Percentiles rank a stretch among this genome's conserved stretches.
Conservation (phyloP, 2,113 vertebrate genomes). For the Brachypodius melanocephalos region DNA sequence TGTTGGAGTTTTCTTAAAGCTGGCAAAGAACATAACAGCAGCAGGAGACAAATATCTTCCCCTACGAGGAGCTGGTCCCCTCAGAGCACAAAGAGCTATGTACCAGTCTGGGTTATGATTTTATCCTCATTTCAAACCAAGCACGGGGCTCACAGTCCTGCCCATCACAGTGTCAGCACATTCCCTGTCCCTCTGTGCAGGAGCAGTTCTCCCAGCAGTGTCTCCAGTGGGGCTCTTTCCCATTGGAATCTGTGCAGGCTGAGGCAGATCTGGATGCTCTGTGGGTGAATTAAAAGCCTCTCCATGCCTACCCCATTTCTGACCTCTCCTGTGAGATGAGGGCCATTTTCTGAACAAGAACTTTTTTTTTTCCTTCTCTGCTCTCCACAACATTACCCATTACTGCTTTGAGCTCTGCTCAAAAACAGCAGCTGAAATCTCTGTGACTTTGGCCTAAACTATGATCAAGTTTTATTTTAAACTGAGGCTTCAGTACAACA, state of each 20-base stretch:
- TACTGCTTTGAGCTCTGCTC: not conserved
- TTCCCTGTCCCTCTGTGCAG: not conserved
- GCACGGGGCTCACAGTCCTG: not conserved
- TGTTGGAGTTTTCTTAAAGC: not conserved
- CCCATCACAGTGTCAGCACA: not conserved
- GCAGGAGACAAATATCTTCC: not conserved
- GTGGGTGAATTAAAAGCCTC: not conserved
- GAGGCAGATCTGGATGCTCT: not conserved
- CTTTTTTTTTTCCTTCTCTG: not conserved
- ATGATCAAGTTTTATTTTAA: not conserved
- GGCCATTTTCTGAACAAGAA: not conserved
- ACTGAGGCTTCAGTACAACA: not conserved
- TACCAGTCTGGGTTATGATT: not conserved
- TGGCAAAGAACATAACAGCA: not conserved
- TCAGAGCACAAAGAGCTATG: not conserved
- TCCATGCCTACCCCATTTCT: not conserved
- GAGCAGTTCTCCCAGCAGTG: not conserved
- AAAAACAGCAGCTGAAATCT: not conserved
- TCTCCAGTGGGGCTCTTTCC: not conserved
- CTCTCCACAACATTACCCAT: not conserved
- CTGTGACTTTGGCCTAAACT: not conserved
- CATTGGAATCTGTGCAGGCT: not conserved
- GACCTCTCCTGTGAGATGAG: not conserved
- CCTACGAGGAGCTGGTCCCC: not conserved
- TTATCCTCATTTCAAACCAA: not conserved